These are phyloP conservation scores for Papilio helenus DNA, from an alignment of 1,140 invertebrate species.

Conservation along the genomic window DNA sequence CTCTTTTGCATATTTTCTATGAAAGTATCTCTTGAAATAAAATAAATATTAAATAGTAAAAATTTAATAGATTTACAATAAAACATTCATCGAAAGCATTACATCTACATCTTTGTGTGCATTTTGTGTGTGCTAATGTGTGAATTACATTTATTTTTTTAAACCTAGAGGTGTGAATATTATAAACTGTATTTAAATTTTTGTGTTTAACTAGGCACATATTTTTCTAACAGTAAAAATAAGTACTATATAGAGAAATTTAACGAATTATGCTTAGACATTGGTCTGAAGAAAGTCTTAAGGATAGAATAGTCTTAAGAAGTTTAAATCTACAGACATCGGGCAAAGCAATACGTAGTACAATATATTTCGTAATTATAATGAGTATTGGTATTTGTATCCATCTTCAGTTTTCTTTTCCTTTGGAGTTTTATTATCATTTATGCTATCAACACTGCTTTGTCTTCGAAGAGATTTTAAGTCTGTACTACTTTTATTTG, in stretches of 20 bases:
- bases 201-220: background rate
- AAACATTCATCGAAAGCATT: background rate
- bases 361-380: constrained; percentile 52
- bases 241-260: no score
- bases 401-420: constrained; percentile 65
- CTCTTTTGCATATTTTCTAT: no score
- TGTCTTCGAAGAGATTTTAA: constrained; percentile 70
- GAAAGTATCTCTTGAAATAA: background rate
- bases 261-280: no score
- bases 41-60: background rate
- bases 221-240: background rate
- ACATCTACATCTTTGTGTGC: background rate
- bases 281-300: no score
- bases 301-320: background rate
- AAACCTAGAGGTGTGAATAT: background rate
- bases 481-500: constrained; percentile 57
- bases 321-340: background rate
- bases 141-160: background rate
- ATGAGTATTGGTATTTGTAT: constrained; percentile 77
- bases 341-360: background rate
- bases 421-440: constrained; percentile 64
- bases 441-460: constrained; percentile 75
- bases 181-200: background rate
- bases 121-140: background rate
- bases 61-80: background rate